phyloP scores from a whole-genome alignment of 2,888 invertebrate genomes.

The Lissocephala sabroskyi region DNA sequence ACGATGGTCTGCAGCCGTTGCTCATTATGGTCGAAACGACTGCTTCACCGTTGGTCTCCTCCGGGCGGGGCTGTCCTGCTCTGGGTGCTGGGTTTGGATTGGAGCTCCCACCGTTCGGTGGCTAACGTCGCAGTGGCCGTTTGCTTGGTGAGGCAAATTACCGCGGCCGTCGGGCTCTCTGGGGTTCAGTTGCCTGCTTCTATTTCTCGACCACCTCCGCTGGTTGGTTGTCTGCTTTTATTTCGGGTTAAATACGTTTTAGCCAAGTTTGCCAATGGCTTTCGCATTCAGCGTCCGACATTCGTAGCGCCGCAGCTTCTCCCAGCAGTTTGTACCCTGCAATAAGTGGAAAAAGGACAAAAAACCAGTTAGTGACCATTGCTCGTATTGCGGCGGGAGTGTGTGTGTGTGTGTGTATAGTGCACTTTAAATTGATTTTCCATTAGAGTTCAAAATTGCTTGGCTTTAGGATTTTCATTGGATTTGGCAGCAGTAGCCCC shows the following conservation, averaged over 20 bases:
- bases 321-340: conserved; percentile 45
- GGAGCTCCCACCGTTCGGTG: neutral
- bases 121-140: too few species aligned
- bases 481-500: conserved; percentile 50
- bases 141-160: too few species aligned
- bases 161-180: neutral
- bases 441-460: conserved; percentile 62
- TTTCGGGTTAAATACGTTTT: conserved; percentile 57
- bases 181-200: conserved; percentile 1
- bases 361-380: neutral
- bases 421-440: conserved; percentile 63
- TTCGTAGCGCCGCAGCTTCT: conserved; percentile 40
- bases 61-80: neutral
- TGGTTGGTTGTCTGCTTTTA: conserved; percentile 20
- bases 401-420: neutral
- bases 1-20: conserved; percentile 11
- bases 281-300: conserved; percentile 52
- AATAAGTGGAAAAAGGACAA: conserved; percentile 24
- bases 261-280: conserved; percentile 57
- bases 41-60: conserved; percentile 10
- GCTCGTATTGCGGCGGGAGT: too few species aligned
- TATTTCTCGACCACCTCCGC: conserved; percentile 6
- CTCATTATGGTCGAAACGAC: conserved; percentile 7
- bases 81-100: neutral
- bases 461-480: conserved; percentile 60